Percentiles rank a stretch among this genome's conserved stretches.
Conservation (phyloP, 2,113 vertebrate species). For the Amazona guildingii region DNA sequence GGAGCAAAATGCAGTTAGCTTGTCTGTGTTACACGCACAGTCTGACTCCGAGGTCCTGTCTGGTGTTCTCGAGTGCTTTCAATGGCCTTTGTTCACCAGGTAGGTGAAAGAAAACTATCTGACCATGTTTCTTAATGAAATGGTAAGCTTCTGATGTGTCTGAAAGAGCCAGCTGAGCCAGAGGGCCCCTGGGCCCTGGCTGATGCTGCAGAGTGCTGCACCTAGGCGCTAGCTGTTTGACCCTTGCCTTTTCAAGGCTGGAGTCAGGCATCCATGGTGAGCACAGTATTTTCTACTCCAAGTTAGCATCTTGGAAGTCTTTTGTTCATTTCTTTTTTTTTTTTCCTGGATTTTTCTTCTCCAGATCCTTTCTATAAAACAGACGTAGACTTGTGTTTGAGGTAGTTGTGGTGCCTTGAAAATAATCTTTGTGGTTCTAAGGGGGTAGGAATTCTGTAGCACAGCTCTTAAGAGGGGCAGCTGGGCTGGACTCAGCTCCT, state of each 20-base stretch:
- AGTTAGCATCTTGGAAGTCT: neutral
- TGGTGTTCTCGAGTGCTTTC: neutral
- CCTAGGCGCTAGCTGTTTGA: neutral
- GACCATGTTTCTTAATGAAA: fast-evolving
- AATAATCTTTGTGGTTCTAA: neutral
- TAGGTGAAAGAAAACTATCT: neutral
- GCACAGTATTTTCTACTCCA: neutral
- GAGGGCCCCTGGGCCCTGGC: neutral
- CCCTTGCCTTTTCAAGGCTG: neutral
- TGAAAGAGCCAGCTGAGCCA: fast-evolving
- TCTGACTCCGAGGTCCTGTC: fast-evolving
- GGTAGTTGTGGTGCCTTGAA: neutral
- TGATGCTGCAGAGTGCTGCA: neutral
- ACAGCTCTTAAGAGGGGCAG: neutral
- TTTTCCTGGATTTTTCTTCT: neutral
- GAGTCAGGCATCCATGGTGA: neutral
- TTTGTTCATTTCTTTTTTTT: neutral
- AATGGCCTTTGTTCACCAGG: fast-evolving
- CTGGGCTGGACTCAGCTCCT: neutral
- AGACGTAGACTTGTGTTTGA: neutral
- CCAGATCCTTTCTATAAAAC: neutral
- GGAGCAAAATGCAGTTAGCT: neutral
- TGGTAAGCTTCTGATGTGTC: neutral
- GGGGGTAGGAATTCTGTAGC: neutral
- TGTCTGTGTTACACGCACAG: fast-evolving